Evolutionary conservation across 2,797 vertebrate genomes (phyloP), one percentile per base, ranked within the genome.

Genomic region (Danio aesculapii): DNA sequence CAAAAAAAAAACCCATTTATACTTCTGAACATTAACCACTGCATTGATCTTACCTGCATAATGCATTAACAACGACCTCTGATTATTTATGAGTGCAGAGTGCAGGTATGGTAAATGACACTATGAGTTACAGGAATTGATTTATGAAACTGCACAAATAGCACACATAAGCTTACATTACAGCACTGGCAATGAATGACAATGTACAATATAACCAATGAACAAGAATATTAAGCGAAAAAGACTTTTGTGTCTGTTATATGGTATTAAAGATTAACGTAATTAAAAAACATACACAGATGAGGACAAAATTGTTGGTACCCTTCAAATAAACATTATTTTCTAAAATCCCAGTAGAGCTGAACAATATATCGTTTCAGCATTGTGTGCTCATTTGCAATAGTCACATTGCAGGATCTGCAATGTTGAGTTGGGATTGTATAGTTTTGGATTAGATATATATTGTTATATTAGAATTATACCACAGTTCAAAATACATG

Each of bases 1-100:
- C 43, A 84, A 71, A 84, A 83, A 71, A 84, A 82, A 67, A 52
- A 86, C 85, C 85, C 30, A 86, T 85, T 83, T 82, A 67, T 78
- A 86, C 39, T 50, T 41, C 52, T 67, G 75, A 81, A 83, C 79
- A 82, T 82, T 86, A 83, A 80, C 78, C 43, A 11, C 67, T 49
- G 46, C 62, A 16, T 58, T 79, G 62, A 63, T 81, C 53, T 84
- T 57, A 69, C 43, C 69, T 84, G 83, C 84, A 84, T 86, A 75
- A 89, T 85, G 83, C 67, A 83, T 84, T 79, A 61, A 86, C 75
- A 58, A 70, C 19, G 75, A 67, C 61, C 21, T 87, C 57, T 49
- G 81, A 81, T 87, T 86, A 83, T 85, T 81, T 71, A 83, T 82
- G 83, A 69, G 75, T 6, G 19, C 73, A 43, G 49, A 76, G 79